Evolutionary conservation across 2,888 invertebrate genomes (phyloP).

Genomic region (Mantis religiosa): DNA sequence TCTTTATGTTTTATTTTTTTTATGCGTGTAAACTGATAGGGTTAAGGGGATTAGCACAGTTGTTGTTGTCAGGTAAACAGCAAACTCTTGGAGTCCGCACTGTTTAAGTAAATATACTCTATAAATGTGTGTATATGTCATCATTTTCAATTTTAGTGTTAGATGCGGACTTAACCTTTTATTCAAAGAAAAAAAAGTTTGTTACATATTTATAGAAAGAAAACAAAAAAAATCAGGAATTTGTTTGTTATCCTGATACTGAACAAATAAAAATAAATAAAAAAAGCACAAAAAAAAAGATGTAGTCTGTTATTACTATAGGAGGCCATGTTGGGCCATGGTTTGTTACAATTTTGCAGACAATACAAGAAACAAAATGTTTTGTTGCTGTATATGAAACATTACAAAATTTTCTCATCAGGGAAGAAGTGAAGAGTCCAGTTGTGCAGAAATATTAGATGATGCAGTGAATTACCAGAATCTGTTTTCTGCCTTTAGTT

Average conservation of each 20-base stretch:
- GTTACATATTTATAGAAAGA: slow-evolving; percentile 27
- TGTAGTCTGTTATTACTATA: slow-evolving; percentile 30
- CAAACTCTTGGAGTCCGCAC: slow-evolving; percentile 9
- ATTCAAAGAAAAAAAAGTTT: slow-evolving; percentile 17
- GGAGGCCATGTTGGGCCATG: slow-evolving; percentile 28
- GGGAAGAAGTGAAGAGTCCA: background rate
- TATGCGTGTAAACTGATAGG: background rate
- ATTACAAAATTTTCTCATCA: background rate
- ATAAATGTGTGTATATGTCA: slow-evolving; percentile 18
- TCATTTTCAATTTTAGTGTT: slow-evolving; percentile 9
- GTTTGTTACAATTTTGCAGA: slow-evolving; percentile 32
- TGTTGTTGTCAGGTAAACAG: slow-evolving; percentile 24
- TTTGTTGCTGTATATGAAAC: slow-evolving; percentile 2
- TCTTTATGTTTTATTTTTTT: slow-evolving; percentile 5
- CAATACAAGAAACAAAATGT: slow-evolving; percentile 26
- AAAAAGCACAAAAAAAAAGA: slow-evolving; percentile 27
- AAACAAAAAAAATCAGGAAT: slow-evolving; percentile 22
- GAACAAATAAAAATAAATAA: slow-evolving; percentile 16
- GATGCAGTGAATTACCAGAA: background rate
- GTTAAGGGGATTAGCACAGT: slow-evolving; percentile 8
- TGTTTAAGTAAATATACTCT: slow-evolving; percentile 9
- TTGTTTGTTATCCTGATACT: slow-evolving; percentile 30
- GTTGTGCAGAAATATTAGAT: background rate
- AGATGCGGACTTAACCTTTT: slow-evolving; percentile 5
- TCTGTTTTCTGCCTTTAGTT: background rate